A percentile compares a stretch with the other conserved stretches of the same genome.
These are phyloP conservation scores for Aulostomus chinensis DNA, from an alignment of 2,797 vertebrate genomes.

Conservation along the genomic window DNA sequence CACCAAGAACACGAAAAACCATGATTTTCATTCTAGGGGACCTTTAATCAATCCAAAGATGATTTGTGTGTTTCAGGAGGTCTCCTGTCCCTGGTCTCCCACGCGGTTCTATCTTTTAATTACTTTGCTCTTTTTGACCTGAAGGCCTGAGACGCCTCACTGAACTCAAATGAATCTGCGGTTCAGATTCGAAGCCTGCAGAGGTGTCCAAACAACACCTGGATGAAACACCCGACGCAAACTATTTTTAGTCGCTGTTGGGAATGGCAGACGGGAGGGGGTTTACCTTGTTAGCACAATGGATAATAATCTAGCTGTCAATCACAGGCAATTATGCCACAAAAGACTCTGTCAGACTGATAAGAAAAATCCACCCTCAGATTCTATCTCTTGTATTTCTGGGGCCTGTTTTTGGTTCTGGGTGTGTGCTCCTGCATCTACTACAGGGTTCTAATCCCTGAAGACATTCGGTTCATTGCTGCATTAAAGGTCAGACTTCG, in stretches of 20 bases:
- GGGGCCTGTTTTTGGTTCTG: neutral
- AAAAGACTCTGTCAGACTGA: constrained; percentile 34
- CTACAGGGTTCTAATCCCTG: neutral
- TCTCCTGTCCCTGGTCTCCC: no score
- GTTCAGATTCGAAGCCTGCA: constrained; percentile 6
- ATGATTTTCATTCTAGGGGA: no score
- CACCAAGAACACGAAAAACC: no score
- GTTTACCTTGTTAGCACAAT: constrained; percentile 48
- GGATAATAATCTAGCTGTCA: constrained; percentile 56
- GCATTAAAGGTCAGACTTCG: no score
- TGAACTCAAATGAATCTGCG: neutral
- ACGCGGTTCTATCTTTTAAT: neutral
- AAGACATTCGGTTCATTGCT: neutral
- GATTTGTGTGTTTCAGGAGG: no score
- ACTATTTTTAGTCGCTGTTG: constrained; percentile 38
- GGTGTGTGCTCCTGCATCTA: constrained; percentile 3
- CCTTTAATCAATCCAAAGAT: no score
- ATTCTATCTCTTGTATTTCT: constrained; percentile 23
- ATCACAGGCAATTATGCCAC: constrained; percentile 36
- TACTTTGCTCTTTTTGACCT: constrained; percentile 3
- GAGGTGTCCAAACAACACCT: constrained; percentile 36
- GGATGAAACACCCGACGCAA: constrained; percentile 32
- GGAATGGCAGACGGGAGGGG: constrained; percentile 46
- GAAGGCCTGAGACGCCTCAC: neutral
- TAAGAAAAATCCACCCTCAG: constrained; percentile 30